These are phyloP conservation scores for Aleiodes testaceus DNA, from an alignment of 2,888 invertebrate species.

Conservation along the genomic window DNA sequence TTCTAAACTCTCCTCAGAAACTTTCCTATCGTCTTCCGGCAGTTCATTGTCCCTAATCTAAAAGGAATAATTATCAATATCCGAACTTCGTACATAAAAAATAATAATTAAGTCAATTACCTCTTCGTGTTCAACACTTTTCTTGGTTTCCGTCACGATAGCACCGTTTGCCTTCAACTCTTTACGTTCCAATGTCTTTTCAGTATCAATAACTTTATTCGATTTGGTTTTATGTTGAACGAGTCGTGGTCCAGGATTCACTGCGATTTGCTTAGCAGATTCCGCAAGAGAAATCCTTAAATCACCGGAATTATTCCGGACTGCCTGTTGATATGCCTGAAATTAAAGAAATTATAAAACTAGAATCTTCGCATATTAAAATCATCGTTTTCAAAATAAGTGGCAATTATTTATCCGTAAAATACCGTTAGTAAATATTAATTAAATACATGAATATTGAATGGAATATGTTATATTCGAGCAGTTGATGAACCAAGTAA, in stretches of 20 bases:
- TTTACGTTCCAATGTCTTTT: conserved; percentile 85
- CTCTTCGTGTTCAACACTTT: conserved; percentile 89
- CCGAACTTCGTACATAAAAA: no score
- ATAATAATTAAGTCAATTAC: conserved; percentile 56
- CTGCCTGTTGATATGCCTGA: conserved; percentile 85
- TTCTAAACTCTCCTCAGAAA: conserved; percentile 71
- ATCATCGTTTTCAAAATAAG: neutral
- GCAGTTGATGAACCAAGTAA: no score
- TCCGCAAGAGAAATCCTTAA: conserved; percentile 80
- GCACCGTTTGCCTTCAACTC: conserved; percentile 87
- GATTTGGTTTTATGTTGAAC: conserved; percentile 85
- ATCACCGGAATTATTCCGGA: conserved; percentile 78
- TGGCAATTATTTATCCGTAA: no score
- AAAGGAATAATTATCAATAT: conserved; percentile 13
- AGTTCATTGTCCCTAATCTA: conserved; percentile 84
- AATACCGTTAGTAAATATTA: no score
- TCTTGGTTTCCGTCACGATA: conserved; percentile 88
- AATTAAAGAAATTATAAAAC: conserved; percentile 60
- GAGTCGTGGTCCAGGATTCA: conserved; percentile 79
- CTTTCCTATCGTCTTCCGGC: conserved; percentile 67
- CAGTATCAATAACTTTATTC: conserved; percentile 89
- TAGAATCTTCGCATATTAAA: neutral
- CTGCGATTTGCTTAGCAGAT: conserved; percentile 78
- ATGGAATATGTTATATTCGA: no score
- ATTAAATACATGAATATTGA: no score